Conservation (phyloP, 1,140 invertebrate species). For the Atta cephalotes region DNA sequence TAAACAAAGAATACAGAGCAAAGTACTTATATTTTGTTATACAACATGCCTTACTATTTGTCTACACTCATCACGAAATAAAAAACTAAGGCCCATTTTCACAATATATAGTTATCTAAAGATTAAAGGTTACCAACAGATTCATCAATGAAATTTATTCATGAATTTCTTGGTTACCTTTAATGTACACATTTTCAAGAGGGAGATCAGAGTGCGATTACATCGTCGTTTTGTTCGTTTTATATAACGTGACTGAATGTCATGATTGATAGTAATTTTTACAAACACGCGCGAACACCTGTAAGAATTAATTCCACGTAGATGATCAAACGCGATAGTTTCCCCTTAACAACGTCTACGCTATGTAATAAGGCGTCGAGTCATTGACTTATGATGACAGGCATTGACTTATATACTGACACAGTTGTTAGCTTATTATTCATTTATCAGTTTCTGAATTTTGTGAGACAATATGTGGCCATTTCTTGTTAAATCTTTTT, state of each 20-base stretch:
- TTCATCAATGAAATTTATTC: too few relatives aligned
- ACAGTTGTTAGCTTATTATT: slow-evolving; percentile 54
- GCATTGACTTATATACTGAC: not conserved
- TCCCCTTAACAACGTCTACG: slow-evolving; percentile 67
- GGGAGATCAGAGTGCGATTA: not conserved
- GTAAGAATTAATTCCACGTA: slow-evolving; percentile 57
- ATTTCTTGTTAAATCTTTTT: slow-evolving; percentile 42
- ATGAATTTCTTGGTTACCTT: too few relatives aligned
- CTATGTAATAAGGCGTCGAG: slow-evolving; percentile 70
- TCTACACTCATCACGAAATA: too few relatives aligned
- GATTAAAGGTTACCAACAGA: too few relatives aligned
- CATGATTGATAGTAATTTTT: slow-evolving; percentile 4
- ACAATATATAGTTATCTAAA: too few relatives aligned
- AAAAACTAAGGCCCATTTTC: too few relatives aligned
- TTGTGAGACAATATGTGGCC: not conserved
- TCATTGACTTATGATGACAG: not conserved
- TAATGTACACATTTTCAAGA: not conserved
- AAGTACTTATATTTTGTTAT: too few relatives aligned
- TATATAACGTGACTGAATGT: slow-evolving; percentile 3
- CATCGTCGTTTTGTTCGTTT: slow-evolving; percentile 22
- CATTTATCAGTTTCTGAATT: slow-evolving; percentile 41
- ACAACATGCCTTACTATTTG: too few relatives aligned
- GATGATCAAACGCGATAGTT: slow-evolving; percentile 72
- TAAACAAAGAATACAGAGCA: too few relatives aligned
- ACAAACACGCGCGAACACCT: slow-evolving; percentile 56